These are phyloP conservation scores for Calephelis nemesis DNA, from an alignment of 1,140 invertebrate species.

Conservation along the genomic window DNA sequence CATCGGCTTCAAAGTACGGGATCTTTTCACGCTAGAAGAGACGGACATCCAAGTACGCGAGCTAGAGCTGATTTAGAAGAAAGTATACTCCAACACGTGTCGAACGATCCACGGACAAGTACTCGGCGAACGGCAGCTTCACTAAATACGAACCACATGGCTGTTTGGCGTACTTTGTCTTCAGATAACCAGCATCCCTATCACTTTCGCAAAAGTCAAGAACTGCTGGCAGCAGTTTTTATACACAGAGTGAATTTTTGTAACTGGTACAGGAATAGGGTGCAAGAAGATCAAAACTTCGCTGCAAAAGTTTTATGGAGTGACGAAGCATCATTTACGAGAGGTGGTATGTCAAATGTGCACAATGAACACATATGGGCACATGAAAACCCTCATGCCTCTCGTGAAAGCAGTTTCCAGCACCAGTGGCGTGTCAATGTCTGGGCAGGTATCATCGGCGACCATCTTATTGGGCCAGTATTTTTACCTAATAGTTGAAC, in stretches of 20 bases:
- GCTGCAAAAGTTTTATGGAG: background rate
- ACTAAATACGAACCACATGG: background rate
- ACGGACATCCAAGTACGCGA: too few relatives aligned
- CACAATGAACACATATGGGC: slow-evolving; percentile 1
- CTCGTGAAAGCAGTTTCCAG: background rate
- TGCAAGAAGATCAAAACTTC: background rate
- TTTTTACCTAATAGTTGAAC: background rate
- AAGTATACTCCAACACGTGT: too few relatives aligned
- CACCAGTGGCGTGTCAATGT: slow-evolving; percentile 5
- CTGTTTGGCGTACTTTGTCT: background rate
- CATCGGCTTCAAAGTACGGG: too few relatives aligned
- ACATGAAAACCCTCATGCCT: background rate
- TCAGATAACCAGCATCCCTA: slow-evolving; percentile 3
- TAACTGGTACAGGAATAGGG: background rate
- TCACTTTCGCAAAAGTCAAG: background rate
- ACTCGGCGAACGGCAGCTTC: background rate
- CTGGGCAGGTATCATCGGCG: slow-evolving; percentile 6
- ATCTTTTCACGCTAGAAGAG: too few relatives aligned
- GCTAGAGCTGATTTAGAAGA: too few relatives aligned
- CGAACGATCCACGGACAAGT: too few relatives aligned
- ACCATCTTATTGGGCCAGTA: slow-evolving; percentile 3
- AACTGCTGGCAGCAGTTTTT: background rate
- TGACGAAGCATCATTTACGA: background rate
- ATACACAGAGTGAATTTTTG: background rate
- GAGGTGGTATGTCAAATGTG: background rate